phyloP scores from a whole-genome alignment of 2,113 vertebrate species.

The Hyperopisus bebe region DNA sequence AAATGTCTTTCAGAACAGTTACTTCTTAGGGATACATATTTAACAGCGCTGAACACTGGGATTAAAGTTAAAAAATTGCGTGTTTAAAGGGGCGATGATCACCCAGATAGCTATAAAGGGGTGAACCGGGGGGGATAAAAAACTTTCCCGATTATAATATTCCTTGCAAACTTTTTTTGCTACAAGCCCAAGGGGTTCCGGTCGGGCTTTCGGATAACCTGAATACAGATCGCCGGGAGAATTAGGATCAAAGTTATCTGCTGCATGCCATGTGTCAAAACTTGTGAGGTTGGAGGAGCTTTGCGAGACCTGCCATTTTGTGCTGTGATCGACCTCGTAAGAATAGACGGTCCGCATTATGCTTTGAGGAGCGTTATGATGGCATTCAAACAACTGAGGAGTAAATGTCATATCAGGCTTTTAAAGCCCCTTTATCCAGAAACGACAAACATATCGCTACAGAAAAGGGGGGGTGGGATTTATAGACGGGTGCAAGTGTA shows the following conservation, averaged over 20 bases:
- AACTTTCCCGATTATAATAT: constrained; percentile 34
- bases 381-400: constrained; percentile 60
- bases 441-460: constrained; percentile 33
- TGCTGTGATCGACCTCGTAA: constrained; percentile 74
- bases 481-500: constrained; percentile 28
- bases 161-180: constrained; percentile 49
- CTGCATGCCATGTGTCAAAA: constrained; percentile 68
- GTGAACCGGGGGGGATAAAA: constrained; percentile 31
- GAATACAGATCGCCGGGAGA: constrained; percentile 47
- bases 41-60: constrained; percentile 7
- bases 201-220: constrained; percentile 40
- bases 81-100: constrained; percentile 10
- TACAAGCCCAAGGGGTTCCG: constrained; percentile 34
- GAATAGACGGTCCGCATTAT: constrained; percentile 60
- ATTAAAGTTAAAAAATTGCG: constrained; percentile 19
- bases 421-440: constrained; percentile 43
- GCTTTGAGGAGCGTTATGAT: constrained; percentile 64
- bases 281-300: constrained; percentile 71
- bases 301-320: constrained; percentile 90
- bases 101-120: constrained; percentile 25
- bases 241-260: constrained; percentile 62
- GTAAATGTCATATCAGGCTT: constrained; percentile 60
- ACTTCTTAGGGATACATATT: constrained; percentile 21
- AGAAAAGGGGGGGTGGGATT: constrained; percentile 28
- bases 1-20: constrained; percentile 13